phyloP scores from a whole-genome alignment of 2,888 invertebrate genomes.

The Aphrophora alni region DNA sequence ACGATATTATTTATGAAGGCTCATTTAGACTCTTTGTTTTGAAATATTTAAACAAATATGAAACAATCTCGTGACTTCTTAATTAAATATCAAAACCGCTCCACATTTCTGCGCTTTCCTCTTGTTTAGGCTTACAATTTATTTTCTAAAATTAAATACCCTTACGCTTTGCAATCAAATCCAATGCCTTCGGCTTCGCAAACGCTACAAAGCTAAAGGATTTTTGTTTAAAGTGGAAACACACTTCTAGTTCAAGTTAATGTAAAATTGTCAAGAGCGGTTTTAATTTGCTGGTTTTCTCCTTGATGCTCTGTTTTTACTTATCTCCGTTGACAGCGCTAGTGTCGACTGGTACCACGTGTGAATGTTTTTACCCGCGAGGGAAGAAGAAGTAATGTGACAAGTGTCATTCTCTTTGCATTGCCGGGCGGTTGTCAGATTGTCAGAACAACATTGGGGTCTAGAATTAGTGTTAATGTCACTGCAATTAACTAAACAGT shows the following conservation, averaged over 20 bases:
- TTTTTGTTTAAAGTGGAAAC: background rate
- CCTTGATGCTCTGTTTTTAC: background rate
- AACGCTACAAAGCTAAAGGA: background rate
- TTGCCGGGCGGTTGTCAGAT: conserved; percentile 4
- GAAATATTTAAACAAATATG: background rate
- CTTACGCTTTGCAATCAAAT: background rate
- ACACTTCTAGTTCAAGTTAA: background rate
- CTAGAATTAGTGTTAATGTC: conserved; percentile 2
- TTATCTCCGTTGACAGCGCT: conserved; percentile 9
- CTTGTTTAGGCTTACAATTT: background rate
- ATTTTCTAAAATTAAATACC: background rate
- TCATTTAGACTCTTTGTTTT: no score
- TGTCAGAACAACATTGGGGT: background rate
- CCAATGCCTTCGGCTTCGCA: background rate
- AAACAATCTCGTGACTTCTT: background rate
- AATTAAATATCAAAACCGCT: background rate
- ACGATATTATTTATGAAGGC: no score
- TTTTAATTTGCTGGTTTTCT: background rate
- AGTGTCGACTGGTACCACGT: conserved; percentile 1
- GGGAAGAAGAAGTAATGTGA: background rate
- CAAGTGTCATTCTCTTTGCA: conserved; percentile 7
- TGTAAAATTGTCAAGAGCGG: background rate
- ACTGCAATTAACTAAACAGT: background rate
- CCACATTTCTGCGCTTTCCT: no score
- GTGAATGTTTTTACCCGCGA: conserved; percentile 2